Evolutionary conservation across 2,888 invertebrate species (phyloP).

Genomic region (Hypercompe scribonia): DNA sequence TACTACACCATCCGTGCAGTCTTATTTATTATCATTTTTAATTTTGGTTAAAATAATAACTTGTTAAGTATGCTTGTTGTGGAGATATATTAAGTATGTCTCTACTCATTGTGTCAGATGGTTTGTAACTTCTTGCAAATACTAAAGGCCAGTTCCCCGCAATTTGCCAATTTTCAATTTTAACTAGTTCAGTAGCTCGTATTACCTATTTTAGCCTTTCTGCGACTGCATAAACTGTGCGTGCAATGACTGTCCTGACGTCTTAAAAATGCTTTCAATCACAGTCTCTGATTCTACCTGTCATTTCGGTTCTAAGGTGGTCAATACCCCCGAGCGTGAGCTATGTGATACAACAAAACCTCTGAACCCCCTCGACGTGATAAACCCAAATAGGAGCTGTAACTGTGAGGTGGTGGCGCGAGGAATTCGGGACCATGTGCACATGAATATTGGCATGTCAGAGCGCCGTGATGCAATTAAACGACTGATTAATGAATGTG

Average conservation of each 20-base stretch:
- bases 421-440: slow-evolving; percentile 58
- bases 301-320: slow-evolving; percentile 35
- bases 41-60: too few relatives aligned
- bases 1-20: too few relatives aligned
- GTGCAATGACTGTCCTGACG: slow-evolving; percentile 60
- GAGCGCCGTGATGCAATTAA: slow-evolving; percentile 32
- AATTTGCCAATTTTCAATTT: neutral
- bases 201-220: slow-evolving; percentile 63
- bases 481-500: slow-evolving; percentile 4
- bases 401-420: slow-evolving; percentile 62
- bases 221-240: slow-evolving; percentile 60
- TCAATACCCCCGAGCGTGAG: slow-evolving; percentile 1
- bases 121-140: neutral
- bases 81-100: too few relatives aligned
- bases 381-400: slow-evolving; percentile 54
- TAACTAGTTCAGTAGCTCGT: slow-evolving; percentile 3
- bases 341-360: slow-evolving; percentile 7
- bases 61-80: too few relatives aligned
- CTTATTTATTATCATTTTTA: too few relatives aligned
- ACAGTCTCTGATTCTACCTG: slow-evolving; percentile 53
- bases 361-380: slow-evolving; percentile 47
- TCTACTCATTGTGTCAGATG: neutral
- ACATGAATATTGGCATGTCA: slow-evolving; percentile 54
- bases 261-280: slow-evolving; percentile 55
- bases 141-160: neutral